Evolutionary conservation across 2,797 vertebrate genomes (phyloP).

Genomic region (Anguilla megastoma): DNA sequence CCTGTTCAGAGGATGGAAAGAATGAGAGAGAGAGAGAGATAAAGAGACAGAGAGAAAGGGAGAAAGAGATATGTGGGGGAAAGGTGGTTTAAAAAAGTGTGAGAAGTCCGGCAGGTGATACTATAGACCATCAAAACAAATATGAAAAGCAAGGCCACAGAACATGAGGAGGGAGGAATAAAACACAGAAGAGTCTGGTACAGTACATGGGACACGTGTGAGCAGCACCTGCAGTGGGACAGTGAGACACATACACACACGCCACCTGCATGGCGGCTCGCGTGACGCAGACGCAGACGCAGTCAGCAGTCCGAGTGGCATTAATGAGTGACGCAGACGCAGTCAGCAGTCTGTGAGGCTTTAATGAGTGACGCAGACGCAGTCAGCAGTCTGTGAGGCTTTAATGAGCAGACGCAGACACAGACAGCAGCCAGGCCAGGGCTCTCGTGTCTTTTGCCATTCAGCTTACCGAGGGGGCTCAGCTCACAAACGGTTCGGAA

Average conservation of each 20-base stretch:
- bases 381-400: conserved; percentile 3
- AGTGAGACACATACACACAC: conserved; percentile 19
- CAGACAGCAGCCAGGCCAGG: conserved; percentile 59
- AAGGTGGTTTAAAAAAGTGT: conserved; percentile 61
- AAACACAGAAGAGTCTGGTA: background rate
- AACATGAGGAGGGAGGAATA: background rate
- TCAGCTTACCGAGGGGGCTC: background rate
- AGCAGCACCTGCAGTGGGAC: background rate
- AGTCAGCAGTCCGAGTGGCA: conserved; percentile 32
- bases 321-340: background rate
- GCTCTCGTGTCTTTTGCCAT: conserved; percentile 61
- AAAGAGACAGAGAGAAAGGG: conserved; percentile 27
- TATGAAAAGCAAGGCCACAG: conserved; percentile 24
- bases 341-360: conserved; percentile 25
- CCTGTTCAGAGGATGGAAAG: conserved; percentile 68
- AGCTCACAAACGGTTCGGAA: background rate
- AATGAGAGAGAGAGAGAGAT: conserved; percentile 4
- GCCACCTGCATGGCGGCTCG: background rate
- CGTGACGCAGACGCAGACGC: conserved; percentile 60
- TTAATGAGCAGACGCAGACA: conserved; percentile 46
- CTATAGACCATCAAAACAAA: background rate
- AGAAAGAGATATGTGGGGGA: background rate
- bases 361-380: conserved; percentile 7
- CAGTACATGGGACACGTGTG: conserved; percentile 9
- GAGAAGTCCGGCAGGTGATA: conserved; percentile 60